Percentiles rank a stretch among this genome's conserved stretches.
These are phyloP conservation scores for Spialia ferax DNA, from an alignment of 2,888 invertebrate species.

Conservation along the genomic window DNA sequence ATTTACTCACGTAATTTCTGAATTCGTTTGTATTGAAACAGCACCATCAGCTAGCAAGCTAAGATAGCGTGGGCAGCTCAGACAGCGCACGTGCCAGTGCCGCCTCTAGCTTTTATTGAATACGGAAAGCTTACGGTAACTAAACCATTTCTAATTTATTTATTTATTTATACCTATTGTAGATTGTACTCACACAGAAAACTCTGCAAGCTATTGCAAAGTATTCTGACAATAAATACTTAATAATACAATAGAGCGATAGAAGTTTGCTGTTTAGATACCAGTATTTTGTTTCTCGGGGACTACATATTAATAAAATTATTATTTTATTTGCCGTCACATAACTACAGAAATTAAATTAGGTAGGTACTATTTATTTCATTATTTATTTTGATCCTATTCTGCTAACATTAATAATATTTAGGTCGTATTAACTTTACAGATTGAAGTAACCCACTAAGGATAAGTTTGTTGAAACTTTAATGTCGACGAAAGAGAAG, in stretches of 20 bases:
- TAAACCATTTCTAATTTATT: background rate
- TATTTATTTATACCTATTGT: background rate
- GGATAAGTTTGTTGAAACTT: background rate
- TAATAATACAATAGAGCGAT: too few species aligned
- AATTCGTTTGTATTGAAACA: constrained; percentile 10
- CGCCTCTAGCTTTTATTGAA: constrained; percentile 2
- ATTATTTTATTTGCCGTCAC: too few species aligned
- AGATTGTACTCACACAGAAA: background rate
- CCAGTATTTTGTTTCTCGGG: too few species aligned
- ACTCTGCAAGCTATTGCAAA: too few species aligned
- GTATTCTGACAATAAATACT: too few species aligned
- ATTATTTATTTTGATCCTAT: too few species aligned
- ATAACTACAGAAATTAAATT: too few species aligned
- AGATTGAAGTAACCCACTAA: background rate
- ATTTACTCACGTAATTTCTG: constrained; percentile 3
- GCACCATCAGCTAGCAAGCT: background rate
- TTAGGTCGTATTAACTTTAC: too few species aligned
- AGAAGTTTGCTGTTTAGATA: too few species aligned
- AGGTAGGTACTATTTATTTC: too few species aligned
- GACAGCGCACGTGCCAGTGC: background rate
- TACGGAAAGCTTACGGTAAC: background rate
- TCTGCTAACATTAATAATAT: too few species aligned
- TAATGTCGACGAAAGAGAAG: background rate
- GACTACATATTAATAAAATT: too few species aligned
- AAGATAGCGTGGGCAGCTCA: constrained; percentile 6